Base-by-base conservation (phyloP, 2,797 vertebrate genomes). In the Discoglossus pictus region DNA sequence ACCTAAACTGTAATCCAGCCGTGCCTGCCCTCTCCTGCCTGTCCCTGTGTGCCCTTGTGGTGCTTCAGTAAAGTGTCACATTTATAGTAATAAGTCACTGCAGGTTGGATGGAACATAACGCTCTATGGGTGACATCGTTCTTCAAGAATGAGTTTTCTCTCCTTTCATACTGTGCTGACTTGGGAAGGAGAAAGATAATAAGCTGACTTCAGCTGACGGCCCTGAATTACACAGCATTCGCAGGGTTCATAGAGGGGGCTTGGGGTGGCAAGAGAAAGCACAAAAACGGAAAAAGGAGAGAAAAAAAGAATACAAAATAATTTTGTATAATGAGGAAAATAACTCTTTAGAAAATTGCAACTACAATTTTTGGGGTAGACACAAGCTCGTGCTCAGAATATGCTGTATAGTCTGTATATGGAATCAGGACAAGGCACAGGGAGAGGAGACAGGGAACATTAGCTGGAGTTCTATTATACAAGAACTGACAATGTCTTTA, bases 21-120 rank as follows among this genome's bases (percentile, higher is more conserved):
- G 21, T 40, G 13, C 15, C 24, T 58, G 35, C 44, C 15, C 34
- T 58, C 24, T 20, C 27, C 38, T 50, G 23, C 40, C 48, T 63
- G 56, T 11, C n/a, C 18, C n/a, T 23, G 40, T 13, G 40, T 50
- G 51, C 23, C 52, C 51, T 62, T 70, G 40, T 61, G 36, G 44
- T 40, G 34, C 52, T 63, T 56, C 25, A 70, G 36, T 35, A 56
- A 54, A 40, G 24, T 61, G 51, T 62, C 52, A 56, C 44, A 62
- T 56, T 62, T 69, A 50, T 7, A 36, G 25, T 23, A 62, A 70
- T 56, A 63, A 51, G 60, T 55, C 21, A 56, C 17, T 50, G 17
- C 43, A 35, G 67, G 52, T 54, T 54, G 48, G 21, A 40, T 53
- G 20, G 53, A 62, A 48, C 54, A 61, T 36, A 54, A 53, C 17